Percentiles rank a stretch among this genome's conserved stretches.
Evolutionary conservation across 92 coral and sea anemone species (phyloP).

Genomic region (Umimayanthus chanpuru): DNA sequence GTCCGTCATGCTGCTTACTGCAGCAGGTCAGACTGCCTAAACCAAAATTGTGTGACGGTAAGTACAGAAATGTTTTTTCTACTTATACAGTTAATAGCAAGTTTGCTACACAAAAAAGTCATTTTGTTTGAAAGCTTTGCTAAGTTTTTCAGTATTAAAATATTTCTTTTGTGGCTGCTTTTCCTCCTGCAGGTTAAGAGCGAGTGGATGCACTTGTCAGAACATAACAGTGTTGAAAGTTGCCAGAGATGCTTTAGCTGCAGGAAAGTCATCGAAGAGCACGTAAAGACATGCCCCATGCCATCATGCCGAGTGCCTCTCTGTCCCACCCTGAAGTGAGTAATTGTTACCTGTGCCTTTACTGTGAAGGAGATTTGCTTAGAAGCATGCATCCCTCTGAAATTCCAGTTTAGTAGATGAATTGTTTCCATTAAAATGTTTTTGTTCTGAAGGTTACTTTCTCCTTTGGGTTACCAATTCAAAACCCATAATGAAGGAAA

Average conservation of each 20-base stretch:
- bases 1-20: constrained; percentile 69
- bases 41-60: constrained; percentile 50
- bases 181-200: neutral
- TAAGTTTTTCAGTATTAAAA: neutral
- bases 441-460: neutral
- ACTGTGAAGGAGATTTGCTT: neutral
- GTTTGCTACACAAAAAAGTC: neutral
- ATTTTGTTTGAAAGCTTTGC: neutral
- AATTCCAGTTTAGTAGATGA: neutral
- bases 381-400: neutral
- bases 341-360: neutral
- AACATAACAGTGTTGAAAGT: neutral
- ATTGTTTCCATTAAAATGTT: neutral
- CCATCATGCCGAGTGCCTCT: constrained; percentile 29
- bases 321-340: constrained; percentile 29
- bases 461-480: too few relatives aligned
- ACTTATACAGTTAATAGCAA: neutral
- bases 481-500: too few relatives aligned
- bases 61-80: constrained; percentile 6
- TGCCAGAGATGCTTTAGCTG: constrained; percentile 19
- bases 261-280: neutral
- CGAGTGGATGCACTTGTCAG: constrained; percentile 6
- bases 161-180: neutral
- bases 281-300: constrained; percentile 17
- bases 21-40: constrained; percentile 25